Evolutionary conservation across 2,888 invertebrate species (phyloP), one percentile per base, ranked within the genome.

Genomic region (Zhuqinia jingwanae): DNA sequence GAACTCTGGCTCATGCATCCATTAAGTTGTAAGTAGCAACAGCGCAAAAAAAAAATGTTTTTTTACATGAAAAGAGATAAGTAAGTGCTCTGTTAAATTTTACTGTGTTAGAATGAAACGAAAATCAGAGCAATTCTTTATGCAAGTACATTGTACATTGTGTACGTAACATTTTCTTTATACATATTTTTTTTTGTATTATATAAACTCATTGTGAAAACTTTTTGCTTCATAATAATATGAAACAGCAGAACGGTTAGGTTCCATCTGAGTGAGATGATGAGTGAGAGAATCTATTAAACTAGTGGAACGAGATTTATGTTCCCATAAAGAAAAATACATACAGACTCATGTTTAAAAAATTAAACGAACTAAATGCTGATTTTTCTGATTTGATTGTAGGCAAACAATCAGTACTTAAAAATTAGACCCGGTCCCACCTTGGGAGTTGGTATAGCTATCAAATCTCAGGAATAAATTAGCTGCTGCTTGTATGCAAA

Each of bases 1-100:
- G 81, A 82, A 82, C 73, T 82, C 60, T 82, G 81, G 81, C 73
- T 75, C 73, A 60, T 82, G 81, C 81, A 47, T 82, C 70, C 70
- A 81, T 81, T 81, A 81, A 81, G 53, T n/a, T n/a, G n/a, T n/a
- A n/a, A n/a, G n/a, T 68, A 56, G 80, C 47, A 79, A 56, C 50
- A 47, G n/a, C 36, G n/a, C n/a, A n/a, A n/a, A n/a, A n/a, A n/a
- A 65, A n/a, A 58, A 42, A 58, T 25, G 15, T 25, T 30, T 65
- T n/a, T 27, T 65, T 27, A 17, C 27, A 65, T 36, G 63, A 30
- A 17, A 65, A 36, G 36, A n/a, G n/a, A n/a, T n/a, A n/a, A n/a
- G n/a, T n/a, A n/a, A 65, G 63, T 36, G 36, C 15, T 36, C n/a
- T 30, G 63, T 36, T 65, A 8, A 65, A 36, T 65, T 65, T 65